Base-by-base conservation (phyloP, 2,888 invertebrate genomes). In the Steinernema carpocapsae region DNA sequence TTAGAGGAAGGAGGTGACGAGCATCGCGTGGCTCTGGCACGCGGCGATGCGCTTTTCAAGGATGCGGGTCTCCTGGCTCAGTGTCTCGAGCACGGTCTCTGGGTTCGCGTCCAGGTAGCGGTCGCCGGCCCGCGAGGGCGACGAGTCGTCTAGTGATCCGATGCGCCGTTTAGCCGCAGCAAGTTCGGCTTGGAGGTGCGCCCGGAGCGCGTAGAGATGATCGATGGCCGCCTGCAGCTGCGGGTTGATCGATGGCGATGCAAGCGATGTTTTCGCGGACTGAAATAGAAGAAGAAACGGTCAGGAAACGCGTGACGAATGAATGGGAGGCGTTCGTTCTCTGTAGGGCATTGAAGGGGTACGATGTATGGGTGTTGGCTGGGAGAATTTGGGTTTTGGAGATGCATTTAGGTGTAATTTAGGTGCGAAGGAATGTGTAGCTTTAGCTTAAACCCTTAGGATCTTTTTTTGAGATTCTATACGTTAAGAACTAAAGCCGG, bases 1-100 rank as follows among this genome's bases (percentile, higher is more conserved):
- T 79, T 77, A 84, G 26, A 84, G 78, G 83, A 90, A 90, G 78
- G 90, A 90, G 48, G 91, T 91, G 76, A 90, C 90, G 80, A 91
- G 84, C 82, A 90, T 88, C 71, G 90, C 88, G 83, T 89, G 90
- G 77, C 90, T 90, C 83, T 90, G 89, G 85, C 90, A 91, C 29
- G 91, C 91, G 51, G 89, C 88, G 45, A 91, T 90, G 51, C 91
- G 86, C 81, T 91, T 91, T 80, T 89, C 89, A 74, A 91, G 88
- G 76, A 91, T 90, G 73, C 87, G 87, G 48, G 91, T 91, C 82
- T 91, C 91, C 72, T 88, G 88, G 59, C 79, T 77, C 26, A 83
- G 81, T 43, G 75, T 79, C 78, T 52, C 76, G 77, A 77, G 80
- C 79, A 78, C 80, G 79, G 72, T 81, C 80, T 78, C 82, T 78